These are phyloP conservation scores for Aporophyla nigra DNA, from an alignment of 2,888 invertebrate genomes.

Conservation along the genomic window DNA sequence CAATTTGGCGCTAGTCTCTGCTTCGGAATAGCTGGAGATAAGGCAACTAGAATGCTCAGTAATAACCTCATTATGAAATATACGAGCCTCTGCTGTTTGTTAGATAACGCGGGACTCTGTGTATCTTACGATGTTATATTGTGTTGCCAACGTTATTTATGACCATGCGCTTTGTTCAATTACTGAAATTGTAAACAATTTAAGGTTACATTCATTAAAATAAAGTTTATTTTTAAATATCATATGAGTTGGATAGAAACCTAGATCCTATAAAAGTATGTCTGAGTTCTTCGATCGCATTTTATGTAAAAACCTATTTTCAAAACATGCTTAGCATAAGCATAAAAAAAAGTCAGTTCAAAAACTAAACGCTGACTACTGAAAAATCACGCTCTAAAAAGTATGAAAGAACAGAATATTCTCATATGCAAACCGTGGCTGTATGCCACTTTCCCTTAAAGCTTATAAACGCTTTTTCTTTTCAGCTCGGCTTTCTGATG, in stretches of 20 bases:
- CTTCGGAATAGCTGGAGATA: conserved; percentile 86
- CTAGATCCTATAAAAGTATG: background rate
- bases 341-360: background rate
- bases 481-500: too few relatives aligned
- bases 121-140: conserved; percentile 58
- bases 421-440: too few relatives aligned
- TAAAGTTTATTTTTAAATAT: conserved; percentile 6
- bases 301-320: background rate
- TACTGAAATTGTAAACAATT: conserved; percentile 57
- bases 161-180: conserved; percentile 57
- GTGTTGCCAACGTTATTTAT: conserved; percentile 60
- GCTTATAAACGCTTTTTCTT: too few relatives aligned
- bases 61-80: conserved; percentile 91
- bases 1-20: conserved; percentile 89
- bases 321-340: background rate
- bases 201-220: conserved; percentile 49
- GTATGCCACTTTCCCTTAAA: too few relatives aligned
- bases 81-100: conserved; percentile 82
- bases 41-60: conserved; percentile 86
- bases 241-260: conserved; percentile 11
- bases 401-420: too few relatives aligned
- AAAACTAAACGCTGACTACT: too few relatives aligned
- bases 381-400: too few relatives aligned
- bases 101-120: conserved; percentile 78
- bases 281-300: background rate